Conservation (phyloP, 2,888 invertebrate genomes). For the Diadegma fenestrale region DNA sequence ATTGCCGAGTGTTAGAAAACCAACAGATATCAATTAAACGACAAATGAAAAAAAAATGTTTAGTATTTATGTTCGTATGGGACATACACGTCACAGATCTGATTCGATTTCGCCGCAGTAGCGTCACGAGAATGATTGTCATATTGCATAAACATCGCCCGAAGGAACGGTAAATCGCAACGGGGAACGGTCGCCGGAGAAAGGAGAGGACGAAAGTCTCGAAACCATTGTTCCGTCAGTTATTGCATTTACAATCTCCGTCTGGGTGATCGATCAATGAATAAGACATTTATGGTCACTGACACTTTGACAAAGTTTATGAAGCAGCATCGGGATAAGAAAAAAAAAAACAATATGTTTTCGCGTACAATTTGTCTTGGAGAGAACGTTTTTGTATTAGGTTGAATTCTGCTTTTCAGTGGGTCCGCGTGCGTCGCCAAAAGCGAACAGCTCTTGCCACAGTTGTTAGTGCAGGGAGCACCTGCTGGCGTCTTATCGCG, state of each 20-base stretch:
- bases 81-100: neutral
- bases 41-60: too few species aligned
- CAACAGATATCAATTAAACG: too few species aligned
- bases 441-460: slow-evolving; percentile 13
- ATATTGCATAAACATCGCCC: slow-evolving; percentile 20
- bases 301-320: neutral
- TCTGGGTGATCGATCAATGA: slow-evolving; percentile 2
- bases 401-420: slow-evolving; percentile 26
- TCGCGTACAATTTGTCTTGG: neutral
- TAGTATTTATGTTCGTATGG: neutral
- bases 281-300: slow-evolving; percentile 8
- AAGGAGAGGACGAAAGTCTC: slow-evolving; percentile 19
- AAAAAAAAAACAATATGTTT: neutral
- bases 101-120: slow-evolving; percentile 41
- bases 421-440: neutral
- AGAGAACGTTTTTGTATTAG: slow-evolving; percentile 13
- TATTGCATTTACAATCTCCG: neutral
- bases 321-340: neutral
- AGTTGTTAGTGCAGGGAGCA: slow-evolving; percentile 47
- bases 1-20: too few species aligned
- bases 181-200: slow-evolving; percentile 28
- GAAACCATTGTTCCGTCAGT: slow-evolving; percentile 45
- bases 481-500: slow-evolving; percentile 57
- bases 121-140: slow-evolving; percentile 24
- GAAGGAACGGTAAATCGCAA: neutral